Evolutionary conservation across 2,888 invertebrate species (phyloP), one percentile per base, ranked within the genome.

Genomic region (Beris morrisii): DNA sequence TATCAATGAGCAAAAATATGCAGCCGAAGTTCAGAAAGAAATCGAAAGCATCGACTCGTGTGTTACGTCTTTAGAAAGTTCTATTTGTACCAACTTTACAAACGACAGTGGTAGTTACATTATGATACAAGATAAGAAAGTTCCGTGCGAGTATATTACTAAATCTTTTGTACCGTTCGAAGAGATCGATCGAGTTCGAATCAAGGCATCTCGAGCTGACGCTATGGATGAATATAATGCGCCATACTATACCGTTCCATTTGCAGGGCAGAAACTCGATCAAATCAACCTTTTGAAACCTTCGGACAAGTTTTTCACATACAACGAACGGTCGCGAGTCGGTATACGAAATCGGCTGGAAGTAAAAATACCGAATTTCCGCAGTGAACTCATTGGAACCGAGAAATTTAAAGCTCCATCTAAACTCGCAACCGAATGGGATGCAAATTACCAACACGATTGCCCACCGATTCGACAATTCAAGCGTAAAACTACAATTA

Each of bases 81-180:
- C 80, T 0, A 69, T 73, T 0, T 79, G 79, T 59, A 80, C 80
- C 1, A 79, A 80, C 70, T 74, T 80, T 0, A 75, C 78, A 0
- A 74, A 77, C 31, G 80, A 81, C 66, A 80, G 80, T 57, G 80
- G 80, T 11, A 81, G 80, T 57, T 80, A 72, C 43, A 53, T 80
- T 3, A 64, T 78, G 6, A 70, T 79, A 31, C 75, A 77, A 44
- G 76, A 75, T 1, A 74, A 75, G 43, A 79, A 80, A 69, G 71
- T 80, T 30, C 80, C 80, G 0, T 67, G 78, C 30, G 79, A 79
- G 58, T 80, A 76, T 43, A 74, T 80, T 54, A 76, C 78, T 1
- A 80, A 79, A 52, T 76, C 79, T 0, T 38, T 79, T 38, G 79
- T 80, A 4, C 80, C 80, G 0, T 80, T 80, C 67, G 79, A 79